Conservation (phyloP, 2,888 invertebrate species). For the Odiellus spinosus region DNA sequence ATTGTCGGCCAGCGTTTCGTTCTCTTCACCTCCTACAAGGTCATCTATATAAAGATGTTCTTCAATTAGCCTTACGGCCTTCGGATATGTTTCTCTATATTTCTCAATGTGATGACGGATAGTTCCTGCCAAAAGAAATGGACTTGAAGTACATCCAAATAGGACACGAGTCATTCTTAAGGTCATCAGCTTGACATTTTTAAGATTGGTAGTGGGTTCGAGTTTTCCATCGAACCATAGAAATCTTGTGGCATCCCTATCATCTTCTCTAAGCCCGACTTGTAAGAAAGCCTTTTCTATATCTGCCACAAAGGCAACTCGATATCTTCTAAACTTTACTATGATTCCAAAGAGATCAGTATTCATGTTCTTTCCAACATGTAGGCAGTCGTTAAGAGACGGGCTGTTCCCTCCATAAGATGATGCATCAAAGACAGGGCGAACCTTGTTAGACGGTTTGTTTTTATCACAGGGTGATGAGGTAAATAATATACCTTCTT, state of each 20-base stretch:
- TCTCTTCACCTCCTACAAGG: background rate
- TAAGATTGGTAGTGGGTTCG: too few species aligned
- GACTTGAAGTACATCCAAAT: slow-evolving; percentile 1
- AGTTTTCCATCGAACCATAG: slow-evolving; percentile 1
- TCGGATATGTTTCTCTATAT: background rate
- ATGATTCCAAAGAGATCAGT: slow-evolving; percentile 3
- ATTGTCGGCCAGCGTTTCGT: too few species aligned
- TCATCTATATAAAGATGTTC: slow-evolving; percentile 3
- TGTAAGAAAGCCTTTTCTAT: slow-evolving; percentile 9
- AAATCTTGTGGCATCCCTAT: slow-evolving; percentile 5
- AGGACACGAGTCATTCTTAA: background rate
- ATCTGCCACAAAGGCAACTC: slow-evolving; percentile 8
- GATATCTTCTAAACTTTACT: slow-evolving; percentile 10
- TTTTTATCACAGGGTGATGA: too few species aligned
- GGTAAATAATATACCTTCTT: too few species aligned
- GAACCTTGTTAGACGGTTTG: too few species aligned
- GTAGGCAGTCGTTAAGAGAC: slow-evolving; percentile 8
- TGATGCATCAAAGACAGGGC: slow-evolving; percentile 8
- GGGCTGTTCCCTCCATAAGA: background rate
- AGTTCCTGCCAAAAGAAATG: slow-evolving; percentile 1
- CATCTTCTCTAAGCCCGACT: slow-evolving; percentile 4
- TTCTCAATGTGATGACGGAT: slow-evolving; percentile 1
- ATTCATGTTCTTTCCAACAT: slow-evolving; percentile 3
- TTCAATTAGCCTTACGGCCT: background rate
- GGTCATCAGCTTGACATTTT: too few species aligned